Conservation (phyloP, 1,140 invertebrate genomes). For the Cheumatopsyche charites region DNA sequence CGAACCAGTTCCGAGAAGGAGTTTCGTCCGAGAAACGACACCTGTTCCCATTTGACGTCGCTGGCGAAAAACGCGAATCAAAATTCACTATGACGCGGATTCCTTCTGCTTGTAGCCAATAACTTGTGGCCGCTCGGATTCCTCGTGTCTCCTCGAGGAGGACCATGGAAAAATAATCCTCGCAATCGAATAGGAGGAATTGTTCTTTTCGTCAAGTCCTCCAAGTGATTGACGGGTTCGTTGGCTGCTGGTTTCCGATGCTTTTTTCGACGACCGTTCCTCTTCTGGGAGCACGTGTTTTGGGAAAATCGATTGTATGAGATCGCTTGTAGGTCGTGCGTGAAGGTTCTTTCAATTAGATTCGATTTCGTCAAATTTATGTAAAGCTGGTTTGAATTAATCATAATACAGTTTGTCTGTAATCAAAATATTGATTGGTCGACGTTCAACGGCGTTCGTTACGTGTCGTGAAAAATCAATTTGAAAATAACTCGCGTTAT, state of each 20-base stretch:
- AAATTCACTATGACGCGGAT: slow-evolving; percentile 33
- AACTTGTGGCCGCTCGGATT: slow-evolving; percentile 19
- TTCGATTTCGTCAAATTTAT: too few species aligned
- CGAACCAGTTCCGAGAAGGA: slow-evolving; percentile 33
- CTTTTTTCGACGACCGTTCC: neutral
- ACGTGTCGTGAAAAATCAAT: too few species aligned
- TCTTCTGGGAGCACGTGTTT: neutral
- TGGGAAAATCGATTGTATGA: too few species aligned
- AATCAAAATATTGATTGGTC: too few species aligned
- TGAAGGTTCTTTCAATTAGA: too few species aligned
- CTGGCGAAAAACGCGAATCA: slow-evolving; percentile 39
- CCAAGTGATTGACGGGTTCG: slow-evolving; percentile 37
- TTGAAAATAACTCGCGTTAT: too few species aligned
- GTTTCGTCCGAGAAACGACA: slow-evolving; percentile 23
- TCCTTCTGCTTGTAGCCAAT: slow-evolving; percentile 39
- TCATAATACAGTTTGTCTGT: too few species aligned
- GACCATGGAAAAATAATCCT: slow-evolving; percentile 35
- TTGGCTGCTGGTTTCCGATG: slow-evolving; percentile 31
- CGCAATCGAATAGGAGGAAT: slow-evolving; percentile 38
- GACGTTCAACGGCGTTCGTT: too few species aligned
- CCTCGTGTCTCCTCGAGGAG: neutral
- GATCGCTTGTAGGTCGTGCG: too few species aligned
- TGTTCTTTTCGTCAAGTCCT: neutral
- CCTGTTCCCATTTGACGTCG: slow-evolving; percentile 31
- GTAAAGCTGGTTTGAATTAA: too few species aligned